These are phyloP conservation scores for Pollenia amentaria DNA, from an alignment of 2,888 invertebrate species.

Conservation along the genomic window DNA sequence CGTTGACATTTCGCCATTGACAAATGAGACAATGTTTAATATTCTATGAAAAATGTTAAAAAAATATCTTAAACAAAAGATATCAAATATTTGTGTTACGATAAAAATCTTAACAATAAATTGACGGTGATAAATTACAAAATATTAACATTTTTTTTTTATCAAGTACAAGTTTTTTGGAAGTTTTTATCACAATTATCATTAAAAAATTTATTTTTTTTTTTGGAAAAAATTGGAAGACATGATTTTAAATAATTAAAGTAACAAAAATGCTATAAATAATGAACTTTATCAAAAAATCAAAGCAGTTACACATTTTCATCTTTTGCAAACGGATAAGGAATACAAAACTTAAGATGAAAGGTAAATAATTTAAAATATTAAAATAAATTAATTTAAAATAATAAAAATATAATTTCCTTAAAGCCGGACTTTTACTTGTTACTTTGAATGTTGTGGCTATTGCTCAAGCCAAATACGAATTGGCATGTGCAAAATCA, in stretches of 20 bases:
- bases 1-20: background rate
- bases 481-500: slow-evolving; percentile 79
- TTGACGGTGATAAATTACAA: slow-evolving; percentile 64
- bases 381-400: slow-evolving; percentile 1
- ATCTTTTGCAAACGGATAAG: slow-evolving; percentile 77
- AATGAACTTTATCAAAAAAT: slow-evolving; percentile 74
- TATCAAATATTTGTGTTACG: slow-evolving; percentile 8
- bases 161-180: slow-evolving; percentile 25
- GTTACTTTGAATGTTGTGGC: slow-evolving; percentile 77
- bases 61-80: background rate
- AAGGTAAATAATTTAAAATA: slow-evolving; percentile 77
- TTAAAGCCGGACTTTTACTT: slow-evolving; percentile 78
- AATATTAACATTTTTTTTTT: slow-evolving; percentile 43
- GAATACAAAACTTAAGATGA: slow-evolving; percentile 77
- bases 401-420: slow-evolving; percentile 30
- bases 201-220: slow-evolving; percentile 44
- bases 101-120: slow-evolving; percentile 68
- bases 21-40: background rate
- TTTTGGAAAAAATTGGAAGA: slow-evolving; percentile 25
- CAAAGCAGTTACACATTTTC: slow-evolving; percentile 79
- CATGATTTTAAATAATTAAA: slow-evolving; percentile 51
- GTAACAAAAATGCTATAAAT: slow-evolving; percentile 78
- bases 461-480: slow-evolving; percentile 78
- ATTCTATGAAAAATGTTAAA: slow-evolving; percentile 9
- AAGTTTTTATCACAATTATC: slow-evolving; percentile 48